Evolutionary conservation across 2,113 vertebrate species (phyloP), one percentile per base, ranked within the genome.

Genomic region (Eudorcas thomsonii): DNA sequence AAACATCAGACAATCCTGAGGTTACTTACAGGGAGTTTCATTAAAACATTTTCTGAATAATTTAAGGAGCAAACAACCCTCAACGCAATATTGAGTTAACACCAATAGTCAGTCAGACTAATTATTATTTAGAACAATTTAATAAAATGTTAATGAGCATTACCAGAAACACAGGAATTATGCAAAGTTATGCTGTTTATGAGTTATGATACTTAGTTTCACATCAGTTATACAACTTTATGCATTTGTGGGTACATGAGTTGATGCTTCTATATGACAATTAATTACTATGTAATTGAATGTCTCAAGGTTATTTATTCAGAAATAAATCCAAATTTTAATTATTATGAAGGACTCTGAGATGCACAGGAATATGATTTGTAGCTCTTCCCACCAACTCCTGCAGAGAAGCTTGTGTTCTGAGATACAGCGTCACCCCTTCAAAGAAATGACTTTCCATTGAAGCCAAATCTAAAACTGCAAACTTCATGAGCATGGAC

Each of bases 241-340:
- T 84, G 16, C 15, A n/a, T 81, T 81, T 96, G 23, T 88, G 90
- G 88, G 26, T 80, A 77, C 45, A 84, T 84, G 84, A 96, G 25
- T 80, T 71, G 48, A 84, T 82, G 9, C 45, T 83, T 91, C 59
- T 86, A 0, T 45, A 7, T 43, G 36, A 52, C 59, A 15, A 15
- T 33, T 88, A 43, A 54, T 71, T 80, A 67, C 54, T 28, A 2
- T 92, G 14, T 59, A 96, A 57, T 39, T 93, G 36, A 48, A 55
- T 84, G 45, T 83, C 88, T 36, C n/a, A 54, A 74, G 39, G 64
- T 45, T 30, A 85, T 57, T 7, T 87, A 36, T 50, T 90, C 77
- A 81, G 88, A 92, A 94, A 71, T 52, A 87, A 82, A 86, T 48
- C 54, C 84, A 94, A n/a, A 85, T 90, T 80, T 96, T 96, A 84